A percentile compares a stretch with the other conserved stretches of the same genome.
These are phyloP conservation scores for Ceratosolen fusciceps DNA, from an alignment of 1,140 invertebrate genomes.

Conservation along the genomic window DNA sequence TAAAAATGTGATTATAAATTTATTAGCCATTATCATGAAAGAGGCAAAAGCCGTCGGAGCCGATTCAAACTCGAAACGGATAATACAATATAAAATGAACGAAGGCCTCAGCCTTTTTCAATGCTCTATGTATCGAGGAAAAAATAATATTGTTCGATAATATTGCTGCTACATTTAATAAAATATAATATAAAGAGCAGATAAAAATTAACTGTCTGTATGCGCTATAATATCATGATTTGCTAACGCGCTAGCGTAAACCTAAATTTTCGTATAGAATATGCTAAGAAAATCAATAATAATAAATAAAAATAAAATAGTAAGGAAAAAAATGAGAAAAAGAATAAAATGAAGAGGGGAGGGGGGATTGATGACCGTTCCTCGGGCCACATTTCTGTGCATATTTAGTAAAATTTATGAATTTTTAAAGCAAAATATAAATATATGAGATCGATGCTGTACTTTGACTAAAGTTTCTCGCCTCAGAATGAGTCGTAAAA, in stretches of 20 bases:
- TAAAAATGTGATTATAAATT: neutral
- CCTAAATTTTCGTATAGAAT: too few species aligned
- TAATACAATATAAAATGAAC: neutral
- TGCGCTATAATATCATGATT: neutral
- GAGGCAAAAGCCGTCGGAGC: neutral
- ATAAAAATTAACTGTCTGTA: neutral
- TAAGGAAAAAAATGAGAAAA: neutral
- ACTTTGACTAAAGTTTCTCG: constrained; percentile 34
- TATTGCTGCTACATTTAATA: constrained; percentile 31
- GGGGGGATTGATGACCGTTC: constrained; percentile 38
- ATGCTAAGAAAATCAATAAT: too few species aligned
- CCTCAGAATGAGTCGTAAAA: constrained; percentile 31
- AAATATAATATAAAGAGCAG: neutral
- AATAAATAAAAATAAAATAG: neutral
- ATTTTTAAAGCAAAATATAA: constrained; percentile 39
- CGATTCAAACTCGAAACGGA: constrained; percentile 22
- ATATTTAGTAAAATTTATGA: constrained; percentile 45
- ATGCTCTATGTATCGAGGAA: constrained; percentile 17
- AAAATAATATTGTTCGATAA: constrained; percentile 49
- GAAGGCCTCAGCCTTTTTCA: neutral
- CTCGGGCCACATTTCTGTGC: constrained; percentile 41
- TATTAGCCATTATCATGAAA: neutral
- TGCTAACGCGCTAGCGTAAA: neutral
- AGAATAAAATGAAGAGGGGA: neutral
- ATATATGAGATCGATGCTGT: constrained; percentile 26